Evolutionary conservation across 2,888 invertebrate genomes (phyloP), one percentile per base, ranked within the genome.

Genomic region (Apotomis betuletana): DNA sequence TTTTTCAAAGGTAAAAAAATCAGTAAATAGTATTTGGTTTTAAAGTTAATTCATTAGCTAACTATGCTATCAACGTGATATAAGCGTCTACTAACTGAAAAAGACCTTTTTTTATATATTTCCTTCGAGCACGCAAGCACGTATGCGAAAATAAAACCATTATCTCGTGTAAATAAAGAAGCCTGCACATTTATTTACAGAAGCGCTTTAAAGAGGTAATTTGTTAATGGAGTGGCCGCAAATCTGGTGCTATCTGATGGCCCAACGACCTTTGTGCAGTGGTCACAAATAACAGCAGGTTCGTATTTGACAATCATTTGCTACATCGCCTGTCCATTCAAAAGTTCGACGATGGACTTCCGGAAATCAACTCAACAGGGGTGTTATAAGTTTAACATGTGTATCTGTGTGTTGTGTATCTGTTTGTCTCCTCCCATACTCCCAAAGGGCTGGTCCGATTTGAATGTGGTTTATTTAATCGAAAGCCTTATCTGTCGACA

Each of bases 241-340:
- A 92, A 92, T 91, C 90, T 88, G 84, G 80, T 78, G 85, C 85
- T 91, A 93, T 93, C 92, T 86, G 90, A 90, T 90, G 85, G 83
- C 85, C 80, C 87, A 82, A 78, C 86, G 86, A 86, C 86, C 88
- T 87, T 89, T 87, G 46, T 15, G 8, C 15, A 68, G 63, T 41
- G 58, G 38, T 0, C 12, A 15, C 0, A 10, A 8, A 27, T 6
- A 36, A 72, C 72, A 72, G 72, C n/a, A 72, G 63, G 58, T 15
- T 9, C 15, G 0, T 27, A 27, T 27, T 49, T 9, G 49, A 27
- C 10, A 13, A 36, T 55, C 3, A 1, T 27, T 27, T 27, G 2
- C 27, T 27, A 27, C 27, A 27, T 27, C 27, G 27, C 27, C 27
- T 27, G 27, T 27, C 27, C 27, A 27, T 27, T 27, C 1, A 27